Evolutionary conservation across 1,140 invertebrate species (phyloP), one percentile per base, ranked within the genome.

Genomic region (Eulimnadia texana): DNA sequence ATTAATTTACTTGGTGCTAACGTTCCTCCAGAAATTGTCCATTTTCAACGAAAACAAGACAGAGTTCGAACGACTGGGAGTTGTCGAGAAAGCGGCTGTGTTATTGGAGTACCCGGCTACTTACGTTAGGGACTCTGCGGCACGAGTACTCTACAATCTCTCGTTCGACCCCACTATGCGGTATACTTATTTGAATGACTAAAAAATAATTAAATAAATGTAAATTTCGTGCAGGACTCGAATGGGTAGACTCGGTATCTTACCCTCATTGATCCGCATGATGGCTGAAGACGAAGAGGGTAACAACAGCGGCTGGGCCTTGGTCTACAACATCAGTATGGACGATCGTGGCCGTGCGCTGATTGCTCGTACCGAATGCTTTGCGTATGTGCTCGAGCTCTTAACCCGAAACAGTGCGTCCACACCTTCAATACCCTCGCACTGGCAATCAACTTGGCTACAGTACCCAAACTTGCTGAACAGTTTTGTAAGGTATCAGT

Each of bases 1-100:
- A 72, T 78, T 99, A 11, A 76, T 97, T 2, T 87, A 92, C 67
- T 75, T 97, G n/a, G 87, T 93, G 33, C 81, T 93, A 19, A 91
- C 88, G 13, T 98, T 98, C 75, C 76, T 99, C 9, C 93, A 94
- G 73, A 98, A 97, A 72, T 75, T 99, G 23, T 94, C 90, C 6
- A 86, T 96, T 66, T 96, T 93, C 71, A 78, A 85, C 42, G 92
- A 96, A 72, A 98, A 98, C 72, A 96, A 94, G 76, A 87, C 90
- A 71, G 81, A 85, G 60, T 97, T 98, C 91, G 83, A 53, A 23
- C 63, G 76, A 57, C 61, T 73, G 27, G 70, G 72, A 64, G 74
- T 80, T 29, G 70, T 78, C 13, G 79, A 80, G 65, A 78, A 77
- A 65, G 65, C 81, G 42, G 72, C 74, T 10, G 70, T 72, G 54